phyloP scores from a whole-genome alignment of 2,113 vertebrate genomes.

The Bos indicus region DNA sequence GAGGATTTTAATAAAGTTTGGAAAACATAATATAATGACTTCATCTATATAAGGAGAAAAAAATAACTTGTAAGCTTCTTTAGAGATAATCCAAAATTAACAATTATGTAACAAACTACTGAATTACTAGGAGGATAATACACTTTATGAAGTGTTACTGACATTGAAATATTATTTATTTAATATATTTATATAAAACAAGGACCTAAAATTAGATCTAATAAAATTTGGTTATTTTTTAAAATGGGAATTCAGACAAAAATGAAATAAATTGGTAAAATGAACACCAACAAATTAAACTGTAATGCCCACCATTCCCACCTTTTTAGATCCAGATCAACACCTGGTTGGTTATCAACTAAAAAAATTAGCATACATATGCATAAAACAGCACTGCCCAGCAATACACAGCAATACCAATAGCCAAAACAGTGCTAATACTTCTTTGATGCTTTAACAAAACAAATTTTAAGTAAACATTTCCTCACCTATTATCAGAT shows the following conservation, averaged over 20 bases:
- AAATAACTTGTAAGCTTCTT: background rate
- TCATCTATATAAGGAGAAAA: background rate
- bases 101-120: background rate
- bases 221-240: background rate
- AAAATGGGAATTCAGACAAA: background rate
- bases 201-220: background rate
- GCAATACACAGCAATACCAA: background rate
- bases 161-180: background rate
- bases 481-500: slow-evolving; percentile 89
- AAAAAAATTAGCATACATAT: background rate
- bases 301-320: background rate
- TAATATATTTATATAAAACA: background rate
- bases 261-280: background rate
- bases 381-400: background rate
- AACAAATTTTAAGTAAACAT: background rate
- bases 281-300: background rate
- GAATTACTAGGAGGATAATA: background rate
- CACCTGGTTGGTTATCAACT: background rate
- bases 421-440: background rate
- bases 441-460: slow-evolving; percentile 24
- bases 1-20: background rate
- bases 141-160: background rate
- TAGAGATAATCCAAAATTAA: background rate
- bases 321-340: background rate
- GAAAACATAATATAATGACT: background rate